Base-by-base conservation (phyloP, 2,888 invertebrate species). In the Hydropsyche betteni region DNA sequence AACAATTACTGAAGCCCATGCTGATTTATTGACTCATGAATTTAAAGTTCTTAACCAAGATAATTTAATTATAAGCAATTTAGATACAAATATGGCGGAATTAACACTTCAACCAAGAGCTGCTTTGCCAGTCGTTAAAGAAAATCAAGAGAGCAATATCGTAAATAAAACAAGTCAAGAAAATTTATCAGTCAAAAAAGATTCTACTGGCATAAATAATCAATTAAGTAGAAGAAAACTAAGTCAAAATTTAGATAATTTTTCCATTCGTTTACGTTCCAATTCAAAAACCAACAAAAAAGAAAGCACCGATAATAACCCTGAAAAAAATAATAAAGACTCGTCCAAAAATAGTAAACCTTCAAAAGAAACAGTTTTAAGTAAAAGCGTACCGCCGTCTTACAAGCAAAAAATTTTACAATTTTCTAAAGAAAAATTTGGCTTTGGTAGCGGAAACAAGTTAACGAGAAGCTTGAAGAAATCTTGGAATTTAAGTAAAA, bases 331-430 rank as follows among this genome's bases (percentile, higher is more conserved):
- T 34, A 73, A 71, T 16, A 53, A 52, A 10, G 53, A 72, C 16
- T 68, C 44, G 16, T 51, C 70, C n/a, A 75, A 76, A 55, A 70
- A 68, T 12, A 69, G 58, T 8, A 55, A 8, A 7, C 24, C 75
- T 24, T 70, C 68, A n/a, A 76, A 76, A 55, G 78, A 76, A 36
- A 77, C 75, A 0, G 86, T 86, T 0, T 81, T 88, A 0, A 87
- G 88, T 78, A 88, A 86, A 81, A 88, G 88, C 81, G 88, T 88
- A 0, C 88, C 88, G 2, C 87, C 87, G 0, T 87, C 87, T 2
- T 88, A 87, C 76, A 88, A 87, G 77, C 87, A 88, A 78, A 88
- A 88, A 80, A 79, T 88, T 75, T 78, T 88, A 53, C 87, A 88
- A 78, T 88, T 88, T 80, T 88, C 88, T 1, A 84, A 85, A 79